These are phyloP conservation scores for Lasiommata megera DNA, from an alignment of 2,888 invertebrate species.

Conservation along the genomic window DNA sequence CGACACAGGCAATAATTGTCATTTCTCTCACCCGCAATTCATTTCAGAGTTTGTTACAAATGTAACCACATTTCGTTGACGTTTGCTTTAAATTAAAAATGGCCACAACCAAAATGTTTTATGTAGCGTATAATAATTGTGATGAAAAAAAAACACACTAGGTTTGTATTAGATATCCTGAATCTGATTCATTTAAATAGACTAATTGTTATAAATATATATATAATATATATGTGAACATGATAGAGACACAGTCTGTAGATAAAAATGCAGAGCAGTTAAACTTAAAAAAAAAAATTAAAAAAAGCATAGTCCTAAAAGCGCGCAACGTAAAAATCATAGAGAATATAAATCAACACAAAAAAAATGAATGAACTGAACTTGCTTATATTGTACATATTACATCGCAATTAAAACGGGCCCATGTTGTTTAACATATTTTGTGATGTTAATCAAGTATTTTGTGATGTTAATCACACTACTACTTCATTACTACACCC, in stretches of 20 bases:
- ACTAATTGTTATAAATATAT: constrained; percentile 37
- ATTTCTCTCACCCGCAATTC: too few species aligned
- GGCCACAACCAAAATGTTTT: background rate
- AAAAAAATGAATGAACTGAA: constrained; percentile 21
- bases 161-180: constrained; percentile 16
- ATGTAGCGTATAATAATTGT: constrained; percentile 3
- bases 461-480: too few species aligned
- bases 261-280: constrained; percentile 76
- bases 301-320: constrained; percentile 47
- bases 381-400: constrained; percentile 29
- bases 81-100: background rate
- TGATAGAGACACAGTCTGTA: constrained; percentile 51
- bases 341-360: constrained; percentile 29
- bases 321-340: constrained; percentile 31
- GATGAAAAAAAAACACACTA: constrained; percentile 22
- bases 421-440: too few species aligned
- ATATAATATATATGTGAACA: constrained; percentile 42
- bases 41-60: too few species aligned
- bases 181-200: constrained; percentile 26
- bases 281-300: constrained; percentile 47
- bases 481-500: too few species aligned
- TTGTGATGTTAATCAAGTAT: too few species aligned
- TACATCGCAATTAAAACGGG: background rate
- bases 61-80: background rate
- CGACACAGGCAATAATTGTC: too few species aligned